phyloP scores from a whole-genome alignment of 2,888 invertebrate genomes.

The Nomada ruficornis region DNA sequence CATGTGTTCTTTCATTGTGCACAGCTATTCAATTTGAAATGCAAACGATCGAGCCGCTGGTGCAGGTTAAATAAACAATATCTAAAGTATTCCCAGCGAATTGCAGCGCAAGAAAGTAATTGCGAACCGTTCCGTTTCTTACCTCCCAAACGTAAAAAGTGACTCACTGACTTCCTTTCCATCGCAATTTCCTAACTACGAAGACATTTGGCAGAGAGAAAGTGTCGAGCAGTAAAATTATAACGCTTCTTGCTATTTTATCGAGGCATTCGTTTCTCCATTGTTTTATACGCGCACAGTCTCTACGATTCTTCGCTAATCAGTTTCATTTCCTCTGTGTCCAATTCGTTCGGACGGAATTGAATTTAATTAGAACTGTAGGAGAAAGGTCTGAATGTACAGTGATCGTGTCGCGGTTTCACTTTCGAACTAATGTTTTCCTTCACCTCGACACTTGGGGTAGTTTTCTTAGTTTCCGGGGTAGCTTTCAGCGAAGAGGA shows the following conservation, averaged over 20 bases:
- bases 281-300: neutral
- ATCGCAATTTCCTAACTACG: slow-evolving; percentile 20
- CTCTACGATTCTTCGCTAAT: neutral
- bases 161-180: slow-evolving; percentile 33
- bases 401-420: neutral
- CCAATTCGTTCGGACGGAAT: neutral
- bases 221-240: slow-evolving; percentile 23
- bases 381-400: too few species aligned
- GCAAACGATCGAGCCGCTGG: neutral
- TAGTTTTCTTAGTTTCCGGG: neutral
- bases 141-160: neutral
- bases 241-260: slow-evolving; percentile 14
- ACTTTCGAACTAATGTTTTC: neutral
- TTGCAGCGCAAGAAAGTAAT: neutral
- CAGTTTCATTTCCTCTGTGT: neutral
- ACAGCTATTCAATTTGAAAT: neutral
- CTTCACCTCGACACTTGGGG: neutral
- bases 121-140: neutral
- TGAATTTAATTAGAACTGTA: neutral
- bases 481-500: neutral
- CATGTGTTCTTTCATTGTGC: neutral
- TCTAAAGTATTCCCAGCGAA: neutral
- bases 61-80: neutral
- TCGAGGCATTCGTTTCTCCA: slow-evolving; percentile 6
- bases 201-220: slow-evolving; percentile 45